Conservation (phyloP, 2,113 vertebrate species). For the Argyrosomus japonicus region DNA sequence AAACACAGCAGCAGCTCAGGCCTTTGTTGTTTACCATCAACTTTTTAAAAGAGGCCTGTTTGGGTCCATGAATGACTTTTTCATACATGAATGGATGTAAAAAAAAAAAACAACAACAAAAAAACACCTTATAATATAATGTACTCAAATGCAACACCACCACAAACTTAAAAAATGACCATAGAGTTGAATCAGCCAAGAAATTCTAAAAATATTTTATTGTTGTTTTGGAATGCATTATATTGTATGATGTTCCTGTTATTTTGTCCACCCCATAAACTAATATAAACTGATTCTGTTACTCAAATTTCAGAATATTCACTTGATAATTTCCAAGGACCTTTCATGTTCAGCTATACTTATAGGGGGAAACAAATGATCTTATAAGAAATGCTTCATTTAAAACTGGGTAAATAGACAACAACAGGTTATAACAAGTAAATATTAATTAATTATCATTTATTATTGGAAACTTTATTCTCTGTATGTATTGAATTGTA, state of each 20-base stretch:
- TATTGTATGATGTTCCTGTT: background rate
- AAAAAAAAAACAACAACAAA: slow-evolving; percentile 6
- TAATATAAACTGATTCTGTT: background rate
- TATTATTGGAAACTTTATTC: background rate
- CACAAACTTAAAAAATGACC: background rate
- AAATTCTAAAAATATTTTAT: too few species aligned
- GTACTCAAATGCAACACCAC: background rate
- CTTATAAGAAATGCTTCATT: background rate
- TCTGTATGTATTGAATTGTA: background rate
- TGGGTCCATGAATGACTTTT: background rate
- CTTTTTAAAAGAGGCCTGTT: slow-evolving; percentile 2
- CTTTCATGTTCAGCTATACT: background rate
- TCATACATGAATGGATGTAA: background rate
- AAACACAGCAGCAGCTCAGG: slow-evolving; percentile 42
- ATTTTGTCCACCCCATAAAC: background rate
- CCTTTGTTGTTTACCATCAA: slow-evolving; percentile 51
- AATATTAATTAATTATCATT: background rate
- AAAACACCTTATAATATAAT: background rate
- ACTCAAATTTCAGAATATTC: background rate
- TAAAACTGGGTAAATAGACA: background rate
- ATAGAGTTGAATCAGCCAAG: background rate
- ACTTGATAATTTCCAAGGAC: background rate
- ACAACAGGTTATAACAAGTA: too few species aligned
- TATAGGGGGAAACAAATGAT: background rate
- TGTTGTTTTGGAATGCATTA: background rate